Percentiles rank a stretch among this genome's conserved stretches.
These are phyloP conservation scores for Microvelia longipes DNA, from an alignment of 1,140 invertebrate species.

Conservation along the genomic window DNA sequence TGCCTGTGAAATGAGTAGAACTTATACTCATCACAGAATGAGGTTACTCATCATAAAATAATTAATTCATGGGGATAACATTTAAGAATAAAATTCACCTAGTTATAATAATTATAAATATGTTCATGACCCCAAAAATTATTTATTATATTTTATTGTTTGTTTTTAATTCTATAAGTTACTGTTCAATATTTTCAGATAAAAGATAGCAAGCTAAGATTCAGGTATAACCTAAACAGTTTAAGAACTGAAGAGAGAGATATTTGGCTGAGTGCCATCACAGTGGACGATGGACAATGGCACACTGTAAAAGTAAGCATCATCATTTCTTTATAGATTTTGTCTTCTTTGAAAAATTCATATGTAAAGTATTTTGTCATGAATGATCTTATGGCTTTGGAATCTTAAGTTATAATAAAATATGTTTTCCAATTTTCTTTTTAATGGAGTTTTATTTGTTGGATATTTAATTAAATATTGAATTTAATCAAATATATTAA, in stretches of 20 bases:
- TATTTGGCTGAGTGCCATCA: slow-evolving; percentile 75
- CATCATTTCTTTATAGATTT: not conserved
- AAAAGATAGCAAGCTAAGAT: slow-evolving; percentile 74
- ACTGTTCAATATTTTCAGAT: slow-evolving; percentile 39
- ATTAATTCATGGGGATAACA: too few species aligned
- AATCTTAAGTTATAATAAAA: too few species aligned
- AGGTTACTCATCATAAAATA: too few species aligned
- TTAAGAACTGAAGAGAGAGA: slow-evolving; percentile 73
- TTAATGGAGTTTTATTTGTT: too few species aligned
- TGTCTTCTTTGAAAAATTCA: not conserved
- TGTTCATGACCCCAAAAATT: not conserved
- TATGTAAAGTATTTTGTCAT: too few species aligned
- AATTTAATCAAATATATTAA: too few species aligned
- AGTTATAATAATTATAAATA: not conserved
- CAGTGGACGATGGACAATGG: slow-evolving; percentile 93
- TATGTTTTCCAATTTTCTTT: too few species aligned
- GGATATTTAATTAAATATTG: too few species aligned
- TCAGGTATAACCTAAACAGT: slow-evolving; percentile 85
- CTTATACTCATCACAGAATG: too few species aligned
- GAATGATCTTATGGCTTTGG: too few species aligned
- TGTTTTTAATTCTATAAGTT: not conserved
- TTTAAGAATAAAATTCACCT: not conserved
- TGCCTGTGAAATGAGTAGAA: too few species aligned
- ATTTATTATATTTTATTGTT: not conserved
- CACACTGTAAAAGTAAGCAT: slow-evolving; percentile 71